Evolutionary conservation across 2,888 invertebrate species (phyloP), one percentile per base, ranked within the genome.

Genomic region (Carabus problematicus): DNA sequence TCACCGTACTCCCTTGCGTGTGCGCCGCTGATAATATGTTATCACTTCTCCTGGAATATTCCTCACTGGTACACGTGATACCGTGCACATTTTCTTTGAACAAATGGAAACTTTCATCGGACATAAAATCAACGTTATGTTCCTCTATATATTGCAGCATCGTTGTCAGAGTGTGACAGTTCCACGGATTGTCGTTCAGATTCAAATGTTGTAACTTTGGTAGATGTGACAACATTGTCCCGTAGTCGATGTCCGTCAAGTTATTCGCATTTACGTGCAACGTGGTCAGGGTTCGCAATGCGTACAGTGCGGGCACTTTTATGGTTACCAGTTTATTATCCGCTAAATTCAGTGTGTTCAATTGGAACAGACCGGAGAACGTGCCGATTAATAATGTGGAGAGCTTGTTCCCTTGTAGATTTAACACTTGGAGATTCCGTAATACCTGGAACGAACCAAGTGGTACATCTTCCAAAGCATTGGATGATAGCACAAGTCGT

Each of bases 241-340:
- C 61, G 14, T 69, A 69, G 45, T 69, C 69, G 42, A 69, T 69
- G 39, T 45, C 43, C 3, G 61, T 62, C n/a, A 72, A 19, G 14
- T 64, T 49, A 59, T 72, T 72, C 39, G 60, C 68, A 14, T 64
- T 58, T 29, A 72, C 14, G 49, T 61, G 39, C 3, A 72, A 16
- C 0, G 49, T 42, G 29, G 18, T 58, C 29, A 72, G 47, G 1
- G 47, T 39, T 16, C 58, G 9, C 11, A 70, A 40, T 8, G 69
- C 64, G 39, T 69, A 55, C 39, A 67, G 54, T 18, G 58, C 43
- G 3, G 61, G 58, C 9, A 55, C 47, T n/a, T 64, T 64, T 4
- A 72, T n/a, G 54, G 11, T 39, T n/a, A 62, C n/a, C 16, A 72
- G 29, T 14, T 56, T 54, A 62, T 73, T 73, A 14, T 70, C 47